Evolutionary conservation across 2,888 invertebrate genomes (phyloP).

Genomic region (Epistrophe grossulariae): DNA sequence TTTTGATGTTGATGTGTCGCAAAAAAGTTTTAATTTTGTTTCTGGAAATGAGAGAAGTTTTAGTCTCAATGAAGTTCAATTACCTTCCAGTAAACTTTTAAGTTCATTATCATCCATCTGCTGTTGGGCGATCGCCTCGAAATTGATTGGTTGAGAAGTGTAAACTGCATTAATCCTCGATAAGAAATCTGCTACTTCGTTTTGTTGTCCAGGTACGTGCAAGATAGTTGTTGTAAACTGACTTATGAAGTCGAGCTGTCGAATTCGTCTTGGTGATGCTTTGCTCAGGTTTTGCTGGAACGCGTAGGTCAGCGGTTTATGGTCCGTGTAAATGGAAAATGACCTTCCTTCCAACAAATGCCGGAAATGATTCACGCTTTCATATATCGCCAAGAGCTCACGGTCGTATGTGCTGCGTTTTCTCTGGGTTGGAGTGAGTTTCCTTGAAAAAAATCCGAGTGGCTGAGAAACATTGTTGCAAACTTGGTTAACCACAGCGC

Average conservation of each 20-base stretch:
- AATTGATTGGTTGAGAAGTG: constrained; percentile 16
- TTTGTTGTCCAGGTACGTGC: constrained; percentile 27
- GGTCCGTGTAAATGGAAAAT: too few species aligned
- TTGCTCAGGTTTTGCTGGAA: too few species aligned
- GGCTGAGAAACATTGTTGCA: not conserved
- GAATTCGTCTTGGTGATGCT: not conserved
- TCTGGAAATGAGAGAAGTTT: constrained; percentile 44
- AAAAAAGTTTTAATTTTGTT: constrained; percentile 26
- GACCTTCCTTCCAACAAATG: too few species aligned
- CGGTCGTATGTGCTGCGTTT: constrained; percentile 73
- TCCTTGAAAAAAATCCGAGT: not conserved
- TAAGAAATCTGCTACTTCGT: constrained; percentile 43
- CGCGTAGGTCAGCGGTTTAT: too few species aligned
- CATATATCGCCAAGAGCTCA: constrained; percentile 77
- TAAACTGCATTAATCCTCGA: constrained; percentile 39
- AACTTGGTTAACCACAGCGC: not conserved
- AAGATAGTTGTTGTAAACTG: constrained; percentile 37
- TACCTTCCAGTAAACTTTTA: constrained; percentile 26
- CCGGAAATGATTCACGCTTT: too few species aligned
- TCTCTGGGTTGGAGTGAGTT: not conserved
- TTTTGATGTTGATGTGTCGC: constrained; percentile 32
- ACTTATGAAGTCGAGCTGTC: constrained; percentile 36
- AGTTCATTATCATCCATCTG: constrained; percentile 22
- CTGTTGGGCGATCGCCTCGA: constrained; percentile 8
- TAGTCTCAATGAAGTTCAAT: constrained; percentile 21